Conservation (phyloP, 2,797 vertebrate genomes). For the Loriculus beryllinus region DNA sequence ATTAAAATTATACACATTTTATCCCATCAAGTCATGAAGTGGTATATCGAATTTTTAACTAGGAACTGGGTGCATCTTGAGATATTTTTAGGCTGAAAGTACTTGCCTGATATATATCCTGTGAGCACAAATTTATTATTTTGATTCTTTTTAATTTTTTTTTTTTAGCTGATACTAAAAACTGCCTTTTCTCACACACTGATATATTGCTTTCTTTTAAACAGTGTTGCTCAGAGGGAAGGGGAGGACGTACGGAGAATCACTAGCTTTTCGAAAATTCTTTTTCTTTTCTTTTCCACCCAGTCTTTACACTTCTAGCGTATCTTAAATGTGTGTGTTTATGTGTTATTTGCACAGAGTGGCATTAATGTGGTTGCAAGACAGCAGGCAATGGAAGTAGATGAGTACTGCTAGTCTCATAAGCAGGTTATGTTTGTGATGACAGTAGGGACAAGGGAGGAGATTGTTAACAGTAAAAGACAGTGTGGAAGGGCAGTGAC, state of each 20-base stretch:
- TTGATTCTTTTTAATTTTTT: background rate
- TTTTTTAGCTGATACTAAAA: background rate
- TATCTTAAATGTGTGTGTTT: background rate
- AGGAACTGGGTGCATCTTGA: background rate
- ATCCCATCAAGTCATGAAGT: background rate
- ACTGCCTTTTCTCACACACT: background rate
- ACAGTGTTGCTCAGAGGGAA: background rate
- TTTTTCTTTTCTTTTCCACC: background rate
- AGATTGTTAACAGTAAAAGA: background rate
- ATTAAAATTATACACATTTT: background rate
- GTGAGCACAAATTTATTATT: background rate
- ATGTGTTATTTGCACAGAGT: background rate
- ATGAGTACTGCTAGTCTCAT: background rate
- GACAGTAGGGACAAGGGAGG: background rate
- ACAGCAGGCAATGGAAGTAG: rapidly evolving
- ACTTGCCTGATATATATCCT: rapidly evolving
- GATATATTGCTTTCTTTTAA: background rate
- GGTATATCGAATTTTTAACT: background rate
- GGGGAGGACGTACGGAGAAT: background rate
- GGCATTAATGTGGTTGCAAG: background rate
- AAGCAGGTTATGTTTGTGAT: background rate
- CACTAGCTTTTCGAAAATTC: background rate
- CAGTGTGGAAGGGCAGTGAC: background rate
- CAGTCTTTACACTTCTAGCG: background rate
- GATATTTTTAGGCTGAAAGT: background rate